Evolutionary conservation across 2,797 vertebrate species (phyloP), one percentile per base, ranked within the genome.

Genomic region (Distichodus sexfasciatus): DNA sequence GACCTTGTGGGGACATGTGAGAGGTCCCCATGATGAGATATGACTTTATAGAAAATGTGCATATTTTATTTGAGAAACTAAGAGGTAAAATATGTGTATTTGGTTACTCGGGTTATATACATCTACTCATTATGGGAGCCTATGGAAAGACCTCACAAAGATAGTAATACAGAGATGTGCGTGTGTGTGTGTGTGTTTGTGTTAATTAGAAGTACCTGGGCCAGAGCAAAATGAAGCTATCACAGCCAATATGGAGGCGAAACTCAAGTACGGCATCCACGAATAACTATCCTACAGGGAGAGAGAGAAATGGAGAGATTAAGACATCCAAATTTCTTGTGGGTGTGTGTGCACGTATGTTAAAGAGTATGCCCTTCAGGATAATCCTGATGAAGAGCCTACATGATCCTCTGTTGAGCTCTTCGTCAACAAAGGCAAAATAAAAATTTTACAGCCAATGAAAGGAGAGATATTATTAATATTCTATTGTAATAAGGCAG

Each of bases 141-240:
- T n/a, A n/a, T n/a, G n/a, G n/a, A n/a, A n/a, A n/a, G n/a, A n/a
- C n/a, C n/a, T n/a, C n/a, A n/a, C n/a, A n/a, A n/a, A 5, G 2
- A 40, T 29, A 11, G 11, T 33, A 2, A 43, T 9, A 43, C 21
- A 9, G 9, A 17, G 6, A 21, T 41, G 28, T 40, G 7, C 8
- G n/a, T 24, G 51, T 23, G 28, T 35, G 23, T 41, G 33, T 31
- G 33, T 69, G 55, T 69, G 57, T 53, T 14, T 54, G 64, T 15
- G 40, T 50, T 26, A 11, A 38, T 15, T 21, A 6, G 17, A 15
- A 9, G 0, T 95, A 99, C 97, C 97, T 93, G 97, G 96, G 28
- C 97, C 95, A 0, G 94, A 96, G 88, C 97, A 99, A 85, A 98
- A 99, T 0, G 95, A 93, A 0, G 94, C 94, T 21, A 99, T 99